Evolutionary conservation across 2,888 invertebrate species (phyloP), one percentile per base, ranked within the genome.

Genomic region (Caenorhabditis sinica): DNA sequence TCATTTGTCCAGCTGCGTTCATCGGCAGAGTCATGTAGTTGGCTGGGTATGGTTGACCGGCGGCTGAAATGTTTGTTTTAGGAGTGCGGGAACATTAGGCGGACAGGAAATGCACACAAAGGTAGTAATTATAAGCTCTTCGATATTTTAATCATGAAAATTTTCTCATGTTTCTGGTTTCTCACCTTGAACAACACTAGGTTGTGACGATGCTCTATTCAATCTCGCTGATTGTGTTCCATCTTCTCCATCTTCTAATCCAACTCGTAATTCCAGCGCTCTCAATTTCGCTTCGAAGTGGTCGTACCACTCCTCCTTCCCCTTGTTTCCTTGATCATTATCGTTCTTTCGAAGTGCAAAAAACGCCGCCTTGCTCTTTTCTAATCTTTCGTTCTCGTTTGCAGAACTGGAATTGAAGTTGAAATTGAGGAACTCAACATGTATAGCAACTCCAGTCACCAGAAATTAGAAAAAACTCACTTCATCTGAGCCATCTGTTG

Each of bases 311-410:
- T 80, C 76, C 36, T 80, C 81, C 45, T 84, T 84, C 8, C 71
- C 82, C 28, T 61, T 65, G 53, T 63, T 69, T 25, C 58, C 49
- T 20, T 53, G 79, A 11, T 76, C 72, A 30, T 79, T 80, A 15
- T 85, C 82, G 36, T 81, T 82, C 17, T 85, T 85, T 23, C 72
- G 73, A 13, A 92, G 86, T 30, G 90, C 90, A 83, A 92, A 92
- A 83, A 92, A 92, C 15, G 92, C 92, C 5, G 91, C 91, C 66
- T 93, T 93, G 60, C 91, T 88, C 84, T 87, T 88, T 77, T 92
- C 89, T 45, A 84, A 77, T 40, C 92, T 82, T 51, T 92, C 91
- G 17, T 83, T 87, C 69, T 91, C 92, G 28, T 88, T 87, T 61
- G 87, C 85, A 13, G 90, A 88, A 60, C 91, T 92, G 85, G 72